phyloP scores from a whole-genome alignment of 1,140 invertebrate species.

The Nixonia krombeini region DNA sequence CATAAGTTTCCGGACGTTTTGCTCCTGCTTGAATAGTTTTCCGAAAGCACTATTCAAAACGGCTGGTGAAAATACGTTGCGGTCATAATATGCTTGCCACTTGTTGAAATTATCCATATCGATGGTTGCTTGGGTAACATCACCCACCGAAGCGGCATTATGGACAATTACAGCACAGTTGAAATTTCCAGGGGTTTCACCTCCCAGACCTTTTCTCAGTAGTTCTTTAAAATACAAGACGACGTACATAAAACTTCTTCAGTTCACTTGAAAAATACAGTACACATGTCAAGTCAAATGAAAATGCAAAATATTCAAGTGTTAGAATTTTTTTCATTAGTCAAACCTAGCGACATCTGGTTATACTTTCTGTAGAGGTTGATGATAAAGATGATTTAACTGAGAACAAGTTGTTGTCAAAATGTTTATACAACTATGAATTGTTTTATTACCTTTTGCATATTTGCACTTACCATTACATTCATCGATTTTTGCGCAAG shows the following conservation, averaged over 20 bases:
- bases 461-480: no score
- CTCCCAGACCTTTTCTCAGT: constrained; percentile 65
- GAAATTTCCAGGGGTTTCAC: constrained; percentile 71
- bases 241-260: no score
- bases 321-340: no score
- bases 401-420: no score
- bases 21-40: constrained; percentile 69
- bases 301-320: no score
- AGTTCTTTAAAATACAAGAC: constrained; percentile 67
- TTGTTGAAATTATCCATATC: constrained; percentile 75
- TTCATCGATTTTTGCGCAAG: constrained; percentile 33
- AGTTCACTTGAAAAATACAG: no score
- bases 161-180: constrained; percentile 85
- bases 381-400: no score
- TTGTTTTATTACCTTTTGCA: no score
- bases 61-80: constrained; percentile 86
- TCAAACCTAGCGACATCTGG: no score
- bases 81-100: constrained; percentile 79
- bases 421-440: no score
- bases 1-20: constrained; percentile 73
- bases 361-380: no score
- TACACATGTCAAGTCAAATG: no score
- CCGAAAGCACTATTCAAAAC: constrained; percentile 85
- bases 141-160: constrained; percentile 91
- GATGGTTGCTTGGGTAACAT: constrained; percentile 75